Evolutionary conservation across 1,140 invertebrate genomes (phyloP), one percentile per base, ranked within the genome.

Genomic region (Sitobion miscanthi): DNA sequence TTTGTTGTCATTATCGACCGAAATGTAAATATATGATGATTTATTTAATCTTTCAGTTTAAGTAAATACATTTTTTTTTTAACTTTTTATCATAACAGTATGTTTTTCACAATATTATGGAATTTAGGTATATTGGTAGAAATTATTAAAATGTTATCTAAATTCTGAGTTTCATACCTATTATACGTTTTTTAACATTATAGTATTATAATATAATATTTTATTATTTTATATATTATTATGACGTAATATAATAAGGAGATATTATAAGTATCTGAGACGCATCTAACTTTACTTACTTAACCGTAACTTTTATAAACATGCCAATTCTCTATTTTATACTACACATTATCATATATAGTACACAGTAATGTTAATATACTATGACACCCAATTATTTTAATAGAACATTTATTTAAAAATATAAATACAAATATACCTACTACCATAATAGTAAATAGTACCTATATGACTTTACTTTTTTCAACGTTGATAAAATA

Each of bases 21-120:
- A 89, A 89, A 54, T 54, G 20, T 38, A 54, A 86, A 87, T 49
- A 47, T 87, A 23, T 38, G 49, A 54, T 54, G n/a, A 49, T 88
- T 88, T n/a, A 45, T 89, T 54, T 89, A 57, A 89, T 89, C 17
- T 54, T 89, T 38, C 23, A 89, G 87, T 89, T 47, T 54, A 35
- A 4, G 47, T 54, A 25, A 54, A 54, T 30, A 52, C n/a, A 38
- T 54, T 57, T 89, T 88, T 88, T 88, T 38, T 30, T 1, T 38
- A 89, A 38, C 23, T 86, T 86, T 54, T 9, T 89, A 35, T 57
- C 25, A 89, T 38, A 57, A 38, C 17, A 54, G 7, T 89, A 89
- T 38, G 49, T 54, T 54, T 89, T 54, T 11, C 9, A 35, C 17
- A 49, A 87, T 17, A 47, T 20, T 1, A 17, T 83, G 21, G 38